These are phyloP conservation scores for Patella ulyssiponensis DNA, from an alignment of 2,888 invertebrate species.

Conservation along the genomic window DNA sequence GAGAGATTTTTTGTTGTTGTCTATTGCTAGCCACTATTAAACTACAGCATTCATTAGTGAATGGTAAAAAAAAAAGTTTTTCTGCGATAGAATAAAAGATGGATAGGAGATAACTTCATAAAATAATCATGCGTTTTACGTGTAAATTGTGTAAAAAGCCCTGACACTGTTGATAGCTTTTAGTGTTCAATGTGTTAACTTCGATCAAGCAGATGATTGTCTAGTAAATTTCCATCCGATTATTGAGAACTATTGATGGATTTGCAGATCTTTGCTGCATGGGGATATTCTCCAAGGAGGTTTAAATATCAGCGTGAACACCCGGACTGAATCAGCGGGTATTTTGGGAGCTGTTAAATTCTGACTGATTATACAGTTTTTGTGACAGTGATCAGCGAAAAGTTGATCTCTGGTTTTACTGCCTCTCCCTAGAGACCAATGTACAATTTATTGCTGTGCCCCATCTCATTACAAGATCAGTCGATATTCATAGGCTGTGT, in stretches of 20 bases:
- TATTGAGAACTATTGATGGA: background rate
- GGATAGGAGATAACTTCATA: background rate
- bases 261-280: background rate
- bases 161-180: background rate
- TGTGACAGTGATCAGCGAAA: slow-evolving; percentile 1
- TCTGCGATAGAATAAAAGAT: too few relatives aligned
- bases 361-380: background rate
- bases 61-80: too few relatives aligned
- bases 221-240: background rate
- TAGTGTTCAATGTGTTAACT: background rate
- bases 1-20: too few relatives aligned
- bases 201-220: slow-evolving; percentile 1
- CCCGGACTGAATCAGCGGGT: background rate
- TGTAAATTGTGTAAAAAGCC: background rate
- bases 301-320: background rate
- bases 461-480: background rate
- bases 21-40: too few relatives aligned
- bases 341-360: slow-evolving; percentile 17
- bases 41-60: too few relatives aligned
- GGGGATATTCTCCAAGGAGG: background rate
- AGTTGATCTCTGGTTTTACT: background rate
- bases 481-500: slow-evolving; percentile 26
- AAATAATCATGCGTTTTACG: slow-evolving; percentile 5
- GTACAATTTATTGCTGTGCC: slow-evolving; percentile 21
- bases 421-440: background rate